These are phyloP conservation scores for Zootoca vivipara DNA, from an alignment of 2,113 vertebrate species.

Conservation along the genomic window DNA sequence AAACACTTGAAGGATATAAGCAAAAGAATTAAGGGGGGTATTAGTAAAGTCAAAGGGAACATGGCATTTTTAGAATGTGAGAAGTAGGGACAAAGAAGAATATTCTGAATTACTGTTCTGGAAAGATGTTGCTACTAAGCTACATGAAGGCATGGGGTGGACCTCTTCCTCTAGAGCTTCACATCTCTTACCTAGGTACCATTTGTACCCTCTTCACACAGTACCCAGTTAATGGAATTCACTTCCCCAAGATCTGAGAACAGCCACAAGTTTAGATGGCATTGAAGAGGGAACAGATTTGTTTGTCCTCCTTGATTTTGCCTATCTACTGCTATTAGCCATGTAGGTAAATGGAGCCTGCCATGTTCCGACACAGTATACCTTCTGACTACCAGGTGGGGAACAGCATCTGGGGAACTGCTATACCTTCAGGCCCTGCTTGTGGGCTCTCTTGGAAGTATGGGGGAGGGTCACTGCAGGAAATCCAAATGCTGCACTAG, in stretches of 20 bases:
- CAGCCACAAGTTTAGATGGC: background rate
- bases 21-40: background rate
- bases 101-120: background rate
- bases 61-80: background rate
- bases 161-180: background rate
- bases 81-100: background rate
- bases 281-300: background rate
- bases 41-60: slow-evolving; percentile 2
- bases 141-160: too few relatives aligned
- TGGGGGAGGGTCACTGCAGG: background rate
- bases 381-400: background rate
- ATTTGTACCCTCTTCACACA: background rate
- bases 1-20: background rate
- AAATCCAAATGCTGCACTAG: background rate
- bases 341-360: background rate
- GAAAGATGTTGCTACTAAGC: background rate
- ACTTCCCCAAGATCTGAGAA: background rate
- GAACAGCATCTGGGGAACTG: background rate
- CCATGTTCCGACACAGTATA: background rate
- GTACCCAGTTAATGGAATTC: background rate
- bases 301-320: too few relatives aligned
- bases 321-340: background rate
- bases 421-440: background rate
- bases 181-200: background rate
- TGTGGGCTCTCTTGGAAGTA: background rate